A percentile compares a stretch with the other conserved stretches of the same genome.
These are phyloP conservation scores for Dasysyrphus tricinctus DNA, from an alignment of 2,888 invertebrate species.

Conservation along the genomic window DNA sequence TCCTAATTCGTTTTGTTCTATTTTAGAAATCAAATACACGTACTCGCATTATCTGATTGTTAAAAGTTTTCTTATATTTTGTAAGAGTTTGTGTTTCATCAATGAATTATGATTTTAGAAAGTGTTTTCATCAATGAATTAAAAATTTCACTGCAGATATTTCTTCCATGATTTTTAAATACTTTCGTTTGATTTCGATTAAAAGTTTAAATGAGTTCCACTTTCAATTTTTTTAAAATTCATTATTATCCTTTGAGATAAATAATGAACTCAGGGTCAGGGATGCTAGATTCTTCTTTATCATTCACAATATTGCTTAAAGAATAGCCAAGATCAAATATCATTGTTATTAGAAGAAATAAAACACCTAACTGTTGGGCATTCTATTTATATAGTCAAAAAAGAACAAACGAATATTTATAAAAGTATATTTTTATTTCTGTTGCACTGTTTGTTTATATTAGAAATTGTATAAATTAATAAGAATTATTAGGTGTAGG, in stretches of 20 bases:
- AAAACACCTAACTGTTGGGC: not conserved
- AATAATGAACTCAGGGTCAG: not conserved
- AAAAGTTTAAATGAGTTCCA: no score
- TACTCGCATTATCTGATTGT: not conserved
- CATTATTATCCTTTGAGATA: not conserved
- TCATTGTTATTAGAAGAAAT: not conserved
- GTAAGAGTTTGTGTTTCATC: conserved; percentile 3
- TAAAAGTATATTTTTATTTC: not conserved
- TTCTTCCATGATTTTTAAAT: not conserved
- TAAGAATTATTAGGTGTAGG: not conserved
- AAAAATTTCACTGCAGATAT: not conserved
- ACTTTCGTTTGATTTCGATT: no score
- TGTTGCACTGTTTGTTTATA: not conserved
- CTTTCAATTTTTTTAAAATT: no score
- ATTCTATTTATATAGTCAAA: not conserved
- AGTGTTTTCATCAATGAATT: not conserved
- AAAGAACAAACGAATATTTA: not conserved
- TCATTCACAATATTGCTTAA: not conserved
- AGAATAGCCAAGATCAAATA: not conserved
- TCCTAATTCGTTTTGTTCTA: not conserved
- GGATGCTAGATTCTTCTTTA: not conserved
- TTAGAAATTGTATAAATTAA: not conserved
- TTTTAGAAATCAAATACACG: not conserved
- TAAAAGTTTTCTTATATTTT: not conserved
- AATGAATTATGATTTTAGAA: not conserved